Evolutionary conservation across 2,888 invertebrate species (phyloP).

Genomic region (Lepidonotus clava): DNA sequence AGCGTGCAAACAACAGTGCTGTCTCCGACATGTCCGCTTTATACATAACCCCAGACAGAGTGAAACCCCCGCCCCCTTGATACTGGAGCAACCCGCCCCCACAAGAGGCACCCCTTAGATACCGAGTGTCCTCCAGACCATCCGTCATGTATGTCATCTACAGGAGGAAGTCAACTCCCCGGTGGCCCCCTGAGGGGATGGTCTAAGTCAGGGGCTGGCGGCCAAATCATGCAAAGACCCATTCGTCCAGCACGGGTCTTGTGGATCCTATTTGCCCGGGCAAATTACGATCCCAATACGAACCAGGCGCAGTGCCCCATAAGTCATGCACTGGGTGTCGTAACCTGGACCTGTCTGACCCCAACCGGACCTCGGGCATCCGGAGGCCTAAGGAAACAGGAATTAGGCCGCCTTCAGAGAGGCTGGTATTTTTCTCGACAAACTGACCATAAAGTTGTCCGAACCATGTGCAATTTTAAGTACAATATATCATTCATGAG

Average conservation of each 20-base stretch:
- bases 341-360: neutral
- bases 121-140: neutral
- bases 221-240: neutral
- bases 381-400: neutral
- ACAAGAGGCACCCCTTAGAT: neutral
- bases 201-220: neutral
- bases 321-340: neutral
- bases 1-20: constrained; percentile 32
- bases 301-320: neutral
- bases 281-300: neutral
- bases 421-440: neutral
- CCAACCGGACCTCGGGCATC: no score
- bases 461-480: neutral
- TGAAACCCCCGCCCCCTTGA: neutral
- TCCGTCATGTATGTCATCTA: constrained; percentile 31
- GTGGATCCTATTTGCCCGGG: constrained; percentile 6
- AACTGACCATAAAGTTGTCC: constrained; percentile 1
- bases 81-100: neutral
- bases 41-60: constrained; percentile 23
- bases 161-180: neutral
- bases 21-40: neutral
- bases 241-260: neutral
- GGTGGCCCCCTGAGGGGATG: neutral
- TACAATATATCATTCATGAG: constrained; percentile 17
- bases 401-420: no score